Evolutionary conservation across 2,888 invertebrate genomes (phyloP), one percentile per base, ranked within the genome.

Genomic region (Crepidodera aurea): DNA sequence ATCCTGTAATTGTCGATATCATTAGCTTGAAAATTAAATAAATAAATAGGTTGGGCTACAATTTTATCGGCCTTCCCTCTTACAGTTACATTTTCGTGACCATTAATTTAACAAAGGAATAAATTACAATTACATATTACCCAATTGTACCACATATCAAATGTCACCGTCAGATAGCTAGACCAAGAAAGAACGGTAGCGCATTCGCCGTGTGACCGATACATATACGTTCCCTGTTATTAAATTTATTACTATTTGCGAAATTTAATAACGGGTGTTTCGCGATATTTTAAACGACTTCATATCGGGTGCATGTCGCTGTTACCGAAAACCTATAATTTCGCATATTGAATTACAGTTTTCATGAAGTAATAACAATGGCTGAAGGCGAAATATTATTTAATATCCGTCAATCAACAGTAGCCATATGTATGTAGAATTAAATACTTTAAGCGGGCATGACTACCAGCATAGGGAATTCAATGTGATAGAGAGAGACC

Each of bases 181-280:
- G 27, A 19, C 15, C 19, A 27, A 48, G 48, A 48, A 46, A 16
- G 48, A 13, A 25, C 13, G 29, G 27, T 27, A 48, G 27, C 15
- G 48, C 48, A 29, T 12, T 25, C 25, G 34, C 25, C 18, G 19
- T 39, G 27, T 50, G 27, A 27, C 27, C 27, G 48, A 50, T 15
- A 40, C 12, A 15, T 16, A 50, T 50, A 16, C 3, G 22, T 29
- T 29, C n/a, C n/a, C 12, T 16, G 7, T 10, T 53, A 22, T 39
- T 25, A 50, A 50, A 53, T 53, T 53, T 53, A 53, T 53, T 39
- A 22, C 39, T 25, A 39, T 34, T 53, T 53, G 53, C 39, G 53
- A 53, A 53, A 53, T 39, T 53, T 53, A 39, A 53, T 53, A 53
- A 53, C 53, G 53, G 53, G 39, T 39, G 53, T 53, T 51, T 39